These are phyloP conservation scores for Pollenia amentaria DNA, from an alignment of 2,888 invertebrate genomes.

Conservation along the genomic window DNA sequence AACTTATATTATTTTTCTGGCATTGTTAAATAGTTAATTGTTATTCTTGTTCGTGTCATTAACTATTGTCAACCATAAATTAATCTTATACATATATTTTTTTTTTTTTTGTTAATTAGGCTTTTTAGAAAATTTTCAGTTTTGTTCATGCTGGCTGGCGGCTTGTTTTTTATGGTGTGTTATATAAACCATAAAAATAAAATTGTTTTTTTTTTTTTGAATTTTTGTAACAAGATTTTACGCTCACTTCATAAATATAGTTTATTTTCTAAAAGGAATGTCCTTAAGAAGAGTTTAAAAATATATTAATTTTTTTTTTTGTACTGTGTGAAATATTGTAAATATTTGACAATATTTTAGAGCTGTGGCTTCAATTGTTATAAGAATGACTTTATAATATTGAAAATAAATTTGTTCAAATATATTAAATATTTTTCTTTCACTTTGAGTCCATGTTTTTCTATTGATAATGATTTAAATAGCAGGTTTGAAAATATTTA, in stretches of 20 bases:
- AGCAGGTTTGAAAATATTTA: no score
- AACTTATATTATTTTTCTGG: background rate
- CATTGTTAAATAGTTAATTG: slow-evolving; percentile 29
- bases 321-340: no score
- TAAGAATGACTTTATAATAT: no score
- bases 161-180: slow-evolving; percentile 59
- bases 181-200: slow-evolving; percentile 38
- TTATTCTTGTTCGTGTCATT: slow-evolving; percentile 53
- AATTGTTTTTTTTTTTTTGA: slow-evolving; percentile 14
- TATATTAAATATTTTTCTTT: no score
- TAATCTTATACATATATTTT: background rate
- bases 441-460: no score
- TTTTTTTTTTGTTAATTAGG: slow-evolving; percentile 25
- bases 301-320: background rate
- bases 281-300: background rate
- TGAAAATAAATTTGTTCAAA: no score
- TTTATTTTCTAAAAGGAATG: background rate
- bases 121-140: slow-evolving; percentile 10
- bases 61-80: slow-evolving; percentile 60
- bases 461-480: no score
- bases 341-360: no score
- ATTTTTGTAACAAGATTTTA: background rate
- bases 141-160: background rate
- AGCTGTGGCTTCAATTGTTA: no score
- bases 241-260: slow-evolving; percentile 1